These are phyloP conservation scores for Odontomachus brunneus DNA, from an alignment of 1,140 invertebrate genomes.

Conservation along the genomic window DNA sequence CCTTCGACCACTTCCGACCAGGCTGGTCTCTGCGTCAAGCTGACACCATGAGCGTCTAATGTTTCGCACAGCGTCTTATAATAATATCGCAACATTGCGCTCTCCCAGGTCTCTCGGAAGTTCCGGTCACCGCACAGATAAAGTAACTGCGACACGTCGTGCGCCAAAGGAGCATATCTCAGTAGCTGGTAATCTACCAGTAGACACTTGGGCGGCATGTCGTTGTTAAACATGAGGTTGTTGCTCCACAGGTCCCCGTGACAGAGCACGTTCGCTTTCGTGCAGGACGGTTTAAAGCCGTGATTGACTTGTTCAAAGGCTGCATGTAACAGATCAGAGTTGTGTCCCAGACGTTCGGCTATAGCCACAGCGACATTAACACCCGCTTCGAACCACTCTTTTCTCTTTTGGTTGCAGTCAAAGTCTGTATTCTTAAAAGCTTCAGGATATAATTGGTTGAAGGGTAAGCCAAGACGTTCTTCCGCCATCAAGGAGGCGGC, in stretches of 20 bases:
- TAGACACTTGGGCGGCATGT: conserved; percentile 83
- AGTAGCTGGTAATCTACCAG: conserved; percentile 88
- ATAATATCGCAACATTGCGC: conserved; percentile 80
- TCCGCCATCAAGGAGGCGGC: conserved; percentile 86
- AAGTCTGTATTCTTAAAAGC: conserved; percentile 85
- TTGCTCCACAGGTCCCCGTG: conserved; percentile 89
- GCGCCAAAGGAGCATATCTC: conserved; percentile 85
- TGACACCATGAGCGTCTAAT: conserved; percentile 48
- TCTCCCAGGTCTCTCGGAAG: conserved; percentile 74
- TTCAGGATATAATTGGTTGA: conserved; percentile 82
- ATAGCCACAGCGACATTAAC: conserved; percentile 72
- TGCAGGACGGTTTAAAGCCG: conserved; percentile 83
- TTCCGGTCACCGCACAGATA: conserved; percentile 77
- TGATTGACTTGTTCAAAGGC: conserved; percentile 80
- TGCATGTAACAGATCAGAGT: conserved; percentile 76
- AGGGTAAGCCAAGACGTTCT: conserved; percentile 77
- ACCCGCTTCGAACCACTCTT: conserved; percentile 72
- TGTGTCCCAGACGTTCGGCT: conserved; percentile 74
- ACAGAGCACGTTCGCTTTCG: conserved; percentile 86
- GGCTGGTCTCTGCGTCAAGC: conserved; percentile 64
- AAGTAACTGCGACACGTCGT: conserved; percentile 83
- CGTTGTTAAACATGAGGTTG: conserved; percentile 86
- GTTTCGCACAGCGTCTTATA: conserved; percentile 73
- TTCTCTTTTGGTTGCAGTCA: conserved; percentile 71
- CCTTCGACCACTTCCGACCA: conserved; percentile 77